phyloP scores from a whole-genome alignment of 2,888 invertebrate species.

The Kryphioiulus occultus region DNA sequence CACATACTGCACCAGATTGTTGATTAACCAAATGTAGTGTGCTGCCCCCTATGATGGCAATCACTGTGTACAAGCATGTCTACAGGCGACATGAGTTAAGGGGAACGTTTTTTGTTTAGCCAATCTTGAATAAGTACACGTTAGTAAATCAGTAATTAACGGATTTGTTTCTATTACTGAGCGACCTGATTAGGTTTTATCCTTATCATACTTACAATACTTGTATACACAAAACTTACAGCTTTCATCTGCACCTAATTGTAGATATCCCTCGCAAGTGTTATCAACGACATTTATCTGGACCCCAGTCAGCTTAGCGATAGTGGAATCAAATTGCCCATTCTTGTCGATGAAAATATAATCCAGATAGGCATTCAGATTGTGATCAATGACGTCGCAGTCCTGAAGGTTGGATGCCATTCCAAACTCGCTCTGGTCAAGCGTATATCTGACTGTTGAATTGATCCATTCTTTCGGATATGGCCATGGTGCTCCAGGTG shows the following conservation, averaged over 20 bases:
- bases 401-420: conserved; percentile 35
- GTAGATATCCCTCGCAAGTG: conserved; percentile 73
- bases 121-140: too few relatives aligned
- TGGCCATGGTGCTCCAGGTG: conserved; percentile 52
- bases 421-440: conserved; percentile 48
- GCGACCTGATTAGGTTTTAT: too few relatives aligned
- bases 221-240: conserved; percentile 70
- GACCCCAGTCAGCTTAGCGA: background rate
- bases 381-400: conserved; percentile 69
- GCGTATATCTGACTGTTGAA: background rate
- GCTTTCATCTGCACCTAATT: conserved; percentile 76
- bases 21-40: too few relatives aligned
- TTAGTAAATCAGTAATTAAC: too few relatives aligned
- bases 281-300: conserved; percentile 55
- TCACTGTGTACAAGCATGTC: too few relatives aligned
- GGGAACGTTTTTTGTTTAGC: too few relatives aligned
- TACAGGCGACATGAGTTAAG: too few relatives aligned
- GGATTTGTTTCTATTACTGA: too few relatives aligned
- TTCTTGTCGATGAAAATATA: conserved; percentile 48
- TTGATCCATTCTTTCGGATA: conserved; percentile 51
- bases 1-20: too few relatives aligned
- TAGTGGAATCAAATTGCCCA: background rate
- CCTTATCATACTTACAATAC: too few relatives aligned
- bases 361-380: conserved; percentile 63
- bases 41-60: too few relatives aligned